phyloP scores from a whole-genome alignment of 2,888 invertebrate genomes.

The Timema cristinae region DNA sequence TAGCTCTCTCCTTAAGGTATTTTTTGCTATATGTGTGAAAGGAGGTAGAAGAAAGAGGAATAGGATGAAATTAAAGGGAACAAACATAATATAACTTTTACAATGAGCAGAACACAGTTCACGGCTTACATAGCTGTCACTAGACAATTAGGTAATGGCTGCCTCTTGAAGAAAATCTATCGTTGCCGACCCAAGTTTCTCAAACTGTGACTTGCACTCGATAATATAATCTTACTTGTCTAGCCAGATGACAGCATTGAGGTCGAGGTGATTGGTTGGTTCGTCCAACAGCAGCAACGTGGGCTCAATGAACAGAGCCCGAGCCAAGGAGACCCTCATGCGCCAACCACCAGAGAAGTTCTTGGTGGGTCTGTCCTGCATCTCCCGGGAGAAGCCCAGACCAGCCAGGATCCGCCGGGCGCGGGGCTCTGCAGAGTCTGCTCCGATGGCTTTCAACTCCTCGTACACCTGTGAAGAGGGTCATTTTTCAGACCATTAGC shows the following conservation, averaged over 20 bases:
- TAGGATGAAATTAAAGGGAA: too few relatives aligned
- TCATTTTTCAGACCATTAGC: neutral
- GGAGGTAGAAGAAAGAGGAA: neutral
- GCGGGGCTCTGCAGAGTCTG: conserved; percentile 95
- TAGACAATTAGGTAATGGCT: too few relatives aligned
- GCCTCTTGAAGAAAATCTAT: too few relatives aligned
- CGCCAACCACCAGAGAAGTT: conserved; percentile 66
- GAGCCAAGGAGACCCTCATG: conserved; percentile 63
- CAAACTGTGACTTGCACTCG: too few relatives aligned
- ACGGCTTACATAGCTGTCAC: too few relatives aligned
- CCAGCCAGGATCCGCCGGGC: conserved; percentile 95
- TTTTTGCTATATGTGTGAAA: conserved; percentile 17
- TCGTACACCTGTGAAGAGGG: conserved; percentile 68
- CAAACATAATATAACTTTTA: too few relatives aligned
- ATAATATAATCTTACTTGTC: conserved; percentile 70
- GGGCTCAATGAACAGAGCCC: conserved; percentile 64
- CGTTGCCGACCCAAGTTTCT: too few relatives aligned
- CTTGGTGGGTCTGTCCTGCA: conserved; percentile 72
- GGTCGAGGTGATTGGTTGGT: conserved; percentile 78
- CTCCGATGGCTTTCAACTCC: conserved; percentile 92
- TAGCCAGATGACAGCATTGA: conserved; percentile 99
- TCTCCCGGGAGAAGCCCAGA: conserved; percentile 77
- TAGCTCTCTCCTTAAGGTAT: neutral
- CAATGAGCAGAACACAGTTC: too few relatives aligned
- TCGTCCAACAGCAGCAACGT: conserved; percentile 62